Evolutionary conservation across 2,797 vertebrate species (phyloP), one percentile per base, ranked within the genome.

Genomic region (Babyrousa celebensis): DNA sequence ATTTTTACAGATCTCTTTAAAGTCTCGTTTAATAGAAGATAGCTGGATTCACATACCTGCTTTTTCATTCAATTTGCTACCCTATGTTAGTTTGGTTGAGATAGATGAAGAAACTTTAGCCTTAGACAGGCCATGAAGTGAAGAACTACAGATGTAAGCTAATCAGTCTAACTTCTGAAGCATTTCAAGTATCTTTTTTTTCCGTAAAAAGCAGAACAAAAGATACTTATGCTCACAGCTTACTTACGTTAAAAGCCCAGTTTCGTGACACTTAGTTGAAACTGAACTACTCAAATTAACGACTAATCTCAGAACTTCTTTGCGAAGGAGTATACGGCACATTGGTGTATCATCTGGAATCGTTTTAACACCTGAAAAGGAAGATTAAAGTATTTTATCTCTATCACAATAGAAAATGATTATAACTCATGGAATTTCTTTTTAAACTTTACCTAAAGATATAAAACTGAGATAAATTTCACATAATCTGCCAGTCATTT

Each of bases 281-380:
- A 99, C 99, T 15, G 99, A 99, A 95, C 99, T 99, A 98, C 99
- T 99, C 97, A 99, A 99, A 98, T 99, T 99, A 98, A 99, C 98
- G 91, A 99, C 99, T 97, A 99, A 99, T 71, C 99, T 99, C 79
- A 99, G 98, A 68, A 99, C 99, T 98, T 99, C 99, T 98, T 99
- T 99, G 96, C 99, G 99, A 96, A 99, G 99, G 96, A 99, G 98
- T 96, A 99, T 99, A 65, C 99, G 99, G 98, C 99, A 99, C 92
- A 99, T 99, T 0, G 99, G 99, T 85, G 99, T 99, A 20, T 99
- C 99, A 97, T 99, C 99, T 84, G 99, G 99, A 98, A 99, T 99
- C 56, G 99, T 98, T 97, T 99, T 99, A 62, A 99, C 99, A 91
- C 99, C 99, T 99, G 92, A 29, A 96, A 97, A 97, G 97, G 97